These are phyloP conservation scores for Eciton burchellii DNA, from an alignment of 1,140 invertebrate species.

Conservation along the genomic window DNA sequence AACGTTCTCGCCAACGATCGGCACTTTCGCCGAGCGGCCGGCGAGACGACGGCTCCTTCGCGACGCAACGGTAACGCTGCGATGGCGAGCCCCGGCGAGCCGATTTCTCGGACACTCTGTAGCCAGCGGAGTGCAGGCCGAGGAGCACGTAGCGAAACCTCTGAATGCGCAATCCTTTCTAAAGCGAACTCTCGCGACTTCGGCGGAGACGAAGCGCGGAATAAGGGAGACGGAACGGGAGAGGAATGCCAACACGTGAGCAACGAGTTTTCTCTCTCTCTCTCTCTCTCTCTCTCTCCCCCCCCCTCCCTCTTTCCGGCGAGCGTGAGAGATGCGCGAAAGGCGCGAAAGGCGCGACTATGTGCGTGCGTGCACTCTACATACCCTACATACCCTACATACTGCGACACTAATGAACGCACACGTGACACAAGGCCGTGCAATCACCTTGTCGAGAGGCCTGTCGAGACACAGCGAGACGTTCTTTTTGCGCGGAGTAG, in stretches of 20 bases:
- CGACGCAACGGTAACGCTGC: too few relatives aligned
- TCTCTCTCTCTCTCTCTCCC: too few relatives aligned
- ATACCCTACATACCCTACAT: constrained; percentile 43
- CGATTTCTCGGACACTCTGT: constrained; percentile 25
- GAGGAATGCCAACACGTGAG: constrained; percentile 45
- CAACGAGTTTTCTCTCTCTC: constrained; percentile 9
- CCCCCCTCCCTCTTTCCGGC: not conserved
- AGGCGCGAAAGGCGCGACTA: not conserved
- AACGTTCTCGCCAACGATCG: too few relatives aligned
- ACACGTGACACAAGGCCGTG: constrained; percentile 62
- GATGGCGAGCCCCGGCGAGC: not conserved
- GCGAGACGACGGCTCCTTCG: not conserved
- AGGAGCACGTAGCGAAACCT: constrained; percentile 31
- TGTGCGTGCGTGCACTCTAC: not conserved
- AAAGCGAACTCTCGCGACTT: constrained; percentile 41
- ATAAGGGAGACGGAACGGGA: constrained; percentile 27
- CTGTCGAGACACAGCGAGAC: constrained; percentile 32
- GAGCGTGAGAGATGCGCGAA: not conserved
- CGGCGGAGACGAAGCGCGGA: constrained; percentile 27
- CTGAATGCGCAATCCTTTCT: constrained; percentile 53
- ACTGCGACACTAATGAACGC: constrained; percentile 48
- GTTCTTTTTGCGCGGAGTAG: constrained; percentile 48
- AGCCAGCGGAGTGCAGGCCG: constrained; percentile 5
- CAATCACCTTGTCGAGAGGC: constrained; percentile 50
- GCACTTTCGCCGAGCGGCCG: not conserved